These are phyloP conservation scores for Scaptomyza flava DNA, from an alignment of 2,888 invertebrate species.

Conservation along the genomic window DNA sequence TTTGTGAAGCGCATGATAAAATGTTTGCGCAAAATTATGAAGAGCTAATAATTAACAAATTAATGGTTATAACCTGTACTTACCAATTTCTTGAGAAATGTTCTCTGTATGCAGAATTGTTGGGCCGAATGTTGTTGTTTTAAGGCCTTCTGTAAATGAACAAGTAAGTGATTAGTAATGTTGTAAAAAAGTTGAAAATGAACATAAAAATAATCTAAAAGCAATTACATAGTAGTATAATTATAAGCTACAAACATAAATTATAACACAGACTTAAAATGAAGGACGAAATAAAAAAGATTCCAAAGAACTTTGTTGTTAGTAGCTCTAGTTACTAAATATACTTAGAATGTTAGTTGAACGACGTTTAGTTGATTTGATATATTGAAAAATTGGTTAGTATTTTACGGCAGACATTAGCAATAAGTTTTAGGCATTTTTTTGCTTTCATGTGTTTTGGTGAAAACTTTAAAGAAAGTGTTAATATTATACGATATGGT, in stretches of 20 bases:
- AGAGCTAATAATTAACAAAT: constrained; percentile 4
- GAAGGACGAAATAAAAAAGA: constrained; percentile 48
- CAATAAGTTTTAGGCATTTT: constrained; percentile 60
- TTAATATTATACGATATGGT: constrained; percentile 30
- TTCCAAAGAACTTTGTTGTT: constrained; percentile 70
- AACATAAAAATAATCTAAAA: constrained; percentile 63
- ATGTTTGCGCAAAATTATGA: constrained; percentile 52
- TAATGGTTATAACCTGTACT: constrained; percentile 17
- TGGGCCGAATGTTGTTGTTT: constrained; percentile 61
- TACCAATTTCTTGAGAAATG: constrained; percentile 54
- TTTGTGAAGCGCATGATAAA: constrained; percentile 53
- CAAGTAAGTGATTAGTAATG: constrained; percentile 28
- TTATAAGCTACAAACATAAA: constrained; percentile 61
- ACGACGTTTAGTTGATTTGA: constrained; percentile 52
- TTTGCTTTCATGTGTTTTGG: constrained; percentile 52
- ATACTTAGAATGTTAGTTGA: constrained; percentile 60
- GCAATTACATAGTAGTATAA: constrained; percentile 49
- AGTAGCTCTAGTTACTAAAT: constrained; percentile 59
- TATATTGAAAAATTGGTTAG: constrained; percentile 52
- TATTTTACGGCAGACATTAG: constrained; percentile 55
- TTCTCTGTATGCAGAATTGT: constrained; percentile 42
- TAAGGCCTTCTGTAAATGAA: constrained; percentile 69
- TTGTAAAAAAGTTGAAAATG: not conserved
- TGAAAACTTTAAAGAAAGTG: constrained; percentile 59
- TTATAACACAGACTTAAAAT: constrained; percentile 55